A percentile compares a stretch with the other conserved stretches of the same genome.
Conservation (phyloP, 2,888 invertebrate species). For the Lasioglossum lativentre region DNA sequence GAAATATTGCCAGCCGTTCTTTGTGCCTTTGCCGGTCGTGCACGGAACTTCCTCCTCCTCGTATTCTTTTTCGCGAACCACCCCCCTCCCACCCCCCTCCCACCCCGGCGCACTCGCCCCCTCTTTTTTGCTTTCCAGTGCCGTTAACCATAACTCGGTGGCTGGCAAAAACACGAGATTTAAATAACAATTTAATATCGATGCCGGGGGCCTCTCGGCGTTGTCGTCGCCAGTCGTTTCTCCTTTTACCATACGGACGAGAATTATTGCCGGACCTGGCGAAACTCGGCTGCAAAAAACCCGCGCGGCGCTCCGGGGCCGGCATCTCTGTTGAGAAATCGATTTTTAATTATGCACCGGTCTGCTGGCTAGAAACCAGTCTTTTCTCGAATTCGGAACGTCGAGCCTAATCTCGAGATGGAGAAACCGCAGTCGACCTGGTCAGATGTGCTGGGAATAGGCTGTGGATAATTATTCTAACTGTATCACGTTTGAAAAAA, state of each 20-base stretch:
- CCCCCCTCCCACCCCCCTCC: too few species aligned
- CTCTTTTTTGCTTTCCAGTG: constrained; percentile 49
- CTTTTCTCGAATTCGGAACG: not conserved
- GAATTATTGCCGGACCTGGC: constrained; percentile 19
- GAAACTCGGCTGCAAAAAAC: constrained; percentile 8
- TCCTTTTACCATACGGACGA: not conserved
- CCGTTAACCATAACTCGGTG: constrained; percentile 48
- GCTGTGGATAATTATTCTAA: not conserved
- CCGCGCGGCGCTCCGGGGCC: not conserved
- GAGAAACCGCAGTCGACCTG: not conserved
- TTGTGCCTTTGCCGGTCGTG: constrained; percentile 28
- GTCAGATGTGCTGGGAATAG: not conserved
- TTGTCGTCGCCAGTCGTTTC: constrained; percentile 7
- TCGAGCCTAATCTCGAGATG: not conserved
- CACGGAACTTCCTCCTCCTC: constrained; percentile 28
- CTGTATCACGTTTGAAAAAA: not conserved
- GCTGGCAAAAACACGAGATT: constrained; percentile 45
- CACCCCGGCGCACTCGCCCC: not conserved
- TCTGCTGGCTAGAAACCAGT: not conserved
- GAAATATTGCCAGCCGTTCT: constrained; percentile 34
- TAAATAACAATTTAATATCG: constrained; percentile 58
- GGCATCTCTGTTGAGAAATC: not conserved
- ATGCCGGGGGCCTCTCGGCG: not conserved
- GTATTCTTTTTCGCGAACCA: constrained; percentile 17
- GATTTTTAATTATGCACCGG: not conserved